Base-by-base conservation (phyloP, 2,888 invertebrate species). In the Perithous albicinctus region DNA sequence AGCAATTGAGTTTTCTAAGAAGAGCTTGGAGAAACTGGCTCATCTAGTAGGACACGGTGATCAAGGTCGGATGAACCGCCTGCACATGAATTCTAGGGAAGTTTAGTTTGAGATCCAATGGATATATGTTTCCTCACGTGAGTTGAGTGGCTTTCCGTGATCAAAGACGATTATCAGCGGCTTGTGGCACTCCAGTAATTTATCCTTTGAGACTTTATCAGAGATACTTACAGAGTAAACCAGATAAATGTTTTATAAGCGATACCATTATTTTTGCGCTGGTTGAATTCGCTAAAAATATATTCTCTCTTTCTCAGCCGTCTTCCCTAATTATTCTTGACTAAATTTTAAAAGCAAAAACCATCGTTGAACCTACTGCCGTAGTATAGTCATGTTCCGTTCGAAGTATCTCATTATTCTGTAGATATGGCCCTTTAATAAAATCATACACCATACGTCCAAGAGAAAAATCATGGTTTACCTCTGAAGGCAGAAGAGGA, bases 221-320 rank as follows among this genome's bases (percentile, higher is more conserved):
- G 18, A 18, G 32, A 32, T 32, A 32, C 18, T 32, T 8, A 32
- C 5, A 29, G 2, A 15, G 59, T 32, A 59, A 59, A 7, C 35
- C 32, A n/a, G 12, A 38, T 15, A 12, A 51, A 48, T 12, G 26
- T 18, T 12, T 26, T 29, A 18, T 12, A 7, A 38, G 38, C 35
- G 23, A 26, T 23, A 35, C 46, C 48, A 59, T 76, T 67, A 75
- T 67, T 76, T 61, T 61, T 76, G 59, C 67, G 67, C 15, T 59
- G 10, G 67, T 61, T 61, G 48, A 26, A 15, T 48, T 38, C 6
- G 15, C 18, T 4, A 29, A 61, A 69, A 63, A 61, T 51, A 69
- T 69, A 29, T 69, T 69, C 51, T 15, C 8, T 20, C n/a, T 29
- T 29, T 41, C n/a, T 51, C 29, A 69, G 12, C n/a, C 51, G 32